Evolutionary conservation across 2,888 invertebrate genomes (phyloP).

Genomic region (Cosmia pyralina): DNA sequence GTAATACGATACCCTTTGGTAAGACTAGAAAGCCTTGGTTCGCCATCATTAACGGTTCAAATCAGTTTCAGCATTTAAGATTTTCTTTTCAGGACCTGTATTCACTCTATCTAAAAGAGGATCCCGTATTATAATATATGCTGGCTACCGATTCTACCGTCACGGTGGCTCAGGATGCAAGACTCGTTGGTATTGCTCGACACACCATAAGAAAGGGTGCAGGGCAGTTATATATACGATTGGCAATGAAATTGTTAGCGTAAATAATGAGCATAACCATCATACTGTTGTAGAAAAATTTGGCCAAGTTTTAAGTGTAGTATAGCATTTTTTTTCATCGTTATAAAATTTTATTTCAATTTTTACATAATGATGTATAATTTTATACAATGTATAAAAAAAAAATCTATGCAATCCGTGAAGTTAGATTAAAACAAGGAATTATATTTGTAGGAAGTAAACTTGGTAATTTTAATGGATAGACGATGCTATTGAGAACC

Average conservation of each 20-base stretch:
- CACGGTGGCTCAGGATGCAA: conserved; percentile 58
- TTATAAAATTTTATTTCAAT: too few species aligned
- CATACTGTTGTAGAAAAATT: not conserved
- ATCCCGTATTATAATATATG: conserved; percentile 10
- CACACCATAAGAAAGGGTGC: conserved; percentile 70
- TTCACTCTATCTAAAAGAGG: conserved; percentile 21
- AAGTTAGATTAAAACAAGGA: not conserved
- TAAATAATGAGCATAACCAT: conserved; percentile 36
- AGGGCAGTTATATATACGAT: conserved; percentile 67
- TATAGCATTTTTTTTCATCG: too few species aligned
- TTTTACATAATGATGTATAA: too few species aligned
- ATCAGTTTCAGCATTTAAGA: not conserved
- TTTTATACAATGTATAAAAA: too few species aligned
- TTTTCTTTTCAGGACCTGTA: conserved; percentile 7
- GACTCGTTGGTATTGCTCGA: conserved; percentile 73
- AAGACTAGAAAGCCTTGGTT: too few species aligned
- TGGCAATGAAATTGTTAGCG: conserved; percentile 55
- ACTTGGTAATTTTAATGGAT: conserved; percentile 2
- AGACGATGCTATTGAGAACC: too few species aligned
- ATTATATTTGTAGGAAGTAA: too few species aligned
- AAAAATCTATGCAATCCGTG: too few species aligned
- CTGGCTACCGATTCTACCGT: conserved; percentile 34
- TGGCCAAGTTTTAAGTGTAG: not conserved
- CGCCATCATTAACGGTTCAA: too few species aligned
- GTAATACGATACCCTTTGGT: too few species aligned